Base-by-base conservation (phyloP, 2,113 vertebrate species). In the Willisornis vidua region DNA sequence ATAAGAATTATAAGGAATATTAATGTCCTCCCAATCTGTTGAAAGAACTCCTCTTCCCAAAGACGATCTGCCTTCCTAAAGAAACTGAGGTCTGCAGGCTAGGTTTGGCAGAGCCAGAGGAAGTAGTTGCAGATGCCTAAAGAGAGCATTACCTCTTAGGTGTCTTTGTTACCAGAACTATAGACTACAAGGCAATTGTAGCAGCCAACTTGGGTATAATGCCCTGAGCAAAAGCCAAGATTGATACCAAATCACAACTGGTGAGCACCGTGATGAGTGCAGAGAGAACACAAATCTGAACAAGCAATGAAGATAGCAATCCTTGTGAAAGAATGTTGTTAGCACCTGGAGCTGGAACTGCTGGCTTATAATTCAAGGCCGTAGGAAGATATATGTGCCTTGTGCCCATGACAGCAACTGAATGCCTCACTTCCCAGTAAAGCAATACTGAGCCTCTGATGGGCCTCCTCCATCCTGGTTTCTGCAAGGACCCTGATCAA, bases 391-490 rank as follows among this genome's bases (percentile, higher is more conserved):
- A 41, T 0, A 1, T 35, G 22, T 7, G 7, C 3, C 48, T 35
- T 10, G 8, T 35, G 35, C 26, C 37, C 25, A 11, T 5, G 8
- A 51, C 28, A 85, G 61, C 35, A 58, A 5, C 24, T 9, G 11
- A 35, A 59, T 4, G 10, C 14, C 14, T 59, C 7, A 35, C 28
- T 9, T 65, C 55, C 45, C 17, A 55, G 7, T 1, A 22, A 71
- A 85, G 51, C 46, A 61, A 20, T 1, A 43, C 3, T 12, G 14
- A 78, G 46, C 6, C 35, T 41, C 19, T 51, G 37, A 33, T 7
- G 4, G 16, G 15, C 25, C 12, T 24, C 70, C 45, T 13, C 9
- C 3, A 0, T 48, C 17, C 57, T 19, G 10, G 6, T 41, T 24
- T 49, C 51, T 39, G 31, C 18, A 43, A 66, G 46, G 46, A 45